Evolutionary conservation across 2,113 vertebrate species (phyloP).

Genomic region (Nestor notabilis): DNA sequence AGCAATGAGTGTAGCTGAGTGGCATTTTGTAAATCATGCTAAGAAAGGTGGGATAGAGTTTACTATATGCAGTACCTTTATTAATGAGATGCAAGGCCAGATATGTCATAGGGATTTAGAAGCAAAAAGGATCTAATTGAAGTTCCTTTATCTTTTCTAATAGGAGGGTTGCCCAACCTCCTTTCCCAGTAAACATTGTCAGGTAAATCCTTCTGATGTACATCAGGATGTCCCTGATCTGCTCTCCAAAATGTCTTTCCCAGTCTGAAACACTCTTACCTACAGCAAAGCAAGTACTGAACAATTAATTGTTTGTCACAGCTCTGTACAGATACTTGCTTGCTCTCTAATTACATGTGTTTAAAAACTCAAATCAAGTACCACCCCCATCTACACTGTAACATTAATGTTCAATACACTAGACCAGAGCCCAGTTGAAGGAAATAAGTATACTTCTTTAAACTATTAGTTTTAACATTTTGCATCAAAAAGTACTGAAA

Average conservation of each 20-base stretch:
- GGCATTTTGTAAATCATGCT: not conserved
- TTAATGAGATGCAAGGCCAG: not conserved
- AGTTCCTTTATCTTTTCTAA: not conserved
- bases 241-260: not conserved
- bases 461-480: not conserved
- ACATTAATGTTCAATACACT: not conserved
- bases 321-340: not conserved
- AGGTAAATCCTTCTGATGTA: not conserved
- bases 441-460: not conserved
- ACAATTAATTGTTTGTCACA: not conserved
- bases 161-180: not conserved
- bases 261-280: not conserved
- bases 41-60: not conserved
- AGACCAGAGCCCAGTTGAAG: not conserved
- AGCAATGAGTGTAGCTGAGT: not conserved
- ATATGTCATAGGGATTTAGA: not conserved
- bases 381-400: not conserved
- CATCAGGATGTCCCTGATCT: not conserved
- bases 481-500: not conserved
- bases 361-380: not conserved
- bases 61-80: not conserved
- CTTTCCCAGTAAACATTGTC: not conserved
- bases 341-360: not conserved
- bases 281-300: not conserved
- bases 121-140: not conserved